Percentiles rank a stretch among this genome's conserved stretches.
Conservation (phyloP, 2,113 vertebrate species). For the Siniperca knerii region DNA sequence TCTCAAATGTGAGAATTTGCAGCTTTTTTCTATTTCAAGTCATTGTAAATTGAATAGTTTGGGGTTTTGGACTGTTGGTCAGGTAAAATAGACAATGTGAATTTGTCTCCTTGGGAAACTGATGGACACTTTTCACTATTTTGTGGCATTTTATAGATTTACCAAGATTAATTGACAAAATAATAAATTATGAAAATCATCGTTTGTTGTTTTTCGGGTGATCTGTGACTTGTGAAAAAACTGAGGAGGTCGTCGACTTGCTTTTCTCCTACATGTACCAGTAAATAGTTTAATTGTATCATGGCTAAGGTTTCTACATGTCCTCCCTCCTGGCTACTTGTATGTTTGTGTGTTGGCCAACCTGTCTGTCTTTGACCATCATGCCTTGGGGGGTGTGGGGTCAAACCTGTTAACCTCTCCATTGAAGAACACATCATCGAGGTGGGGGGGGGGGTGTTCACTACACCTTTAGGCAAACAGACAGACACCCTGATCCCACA, state of each 20-base stretch:
- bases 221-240: not conserved
- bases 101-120: not conserved
- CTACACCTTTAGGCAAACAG: constrained; percentile 66
- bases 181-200: not conserved
- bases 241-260: not conserved
- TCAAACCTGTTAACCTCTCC: constrained; percentile 84
- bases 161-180: not conserved
- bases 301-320: not conserved
- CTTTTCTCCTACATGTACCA: not conserved
- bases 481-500: constrained; percentile 67
- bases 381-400: constrained; percentile 46
- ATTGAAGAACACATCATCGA: constrained; percentile 72
- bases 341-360: constrained; percentile 17
- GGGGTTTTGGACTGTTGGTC: not conserved
- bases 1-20: not conserved
- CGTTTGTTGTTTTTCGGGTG: not conserved
- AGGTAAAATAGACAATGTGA: not conserved
- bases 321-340: constrained; percentile 25
- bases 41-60: no score
- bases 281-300: not conserved
- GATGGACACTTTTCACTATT: not conserved
- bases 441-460: constrained; percentile 47
- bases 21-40: no score
- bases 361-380: constrained; percentile 48
- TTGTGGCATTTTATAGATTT: not conserved